phyloP scores from a whole-genome alignment of 2,113 vertebrate genomes.

The Grammomys dolichurus region DNA sequence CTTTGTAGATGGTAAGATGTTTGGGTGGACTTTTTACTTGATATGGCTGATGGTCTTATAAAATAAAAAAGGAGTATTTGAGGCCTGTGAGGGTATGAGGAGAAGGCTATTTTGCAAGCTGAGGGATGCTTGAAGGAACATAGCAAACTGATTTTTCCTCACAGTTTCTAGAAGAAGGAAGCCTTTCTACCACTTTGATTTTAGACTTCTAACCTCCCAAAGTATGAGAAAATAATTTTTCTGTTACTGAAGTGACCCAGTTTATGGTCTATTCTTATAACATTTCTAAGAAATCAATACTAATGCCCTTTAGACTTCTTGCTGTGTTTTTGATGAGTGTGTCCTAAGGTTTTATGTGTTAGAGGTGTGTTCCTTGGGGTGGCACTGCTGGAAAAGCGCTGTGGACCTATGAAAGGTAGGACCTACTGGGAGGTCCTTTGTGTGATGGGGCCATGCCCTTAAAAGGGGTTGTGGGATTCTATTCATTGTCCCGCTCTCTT shows the following conservation, averaged over 20 bases:
- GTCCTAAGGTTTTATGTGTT: not conserved
- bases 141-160: not conserved
- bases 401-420: not conserved
- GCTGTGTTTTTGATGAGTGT: not conserved
- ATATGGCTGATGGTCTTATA: not conserved
- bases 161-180: not conserved
- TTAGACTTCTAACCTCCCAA: not conserved
- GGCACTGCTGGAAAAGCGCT: not conserved
- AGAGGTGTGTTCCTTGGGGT: not conserved
- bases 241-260: not conserved
- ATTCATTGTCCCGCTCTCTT: not conserved
- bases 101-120: not conserved
- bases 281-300: not conserved
- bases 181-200: not conserved
- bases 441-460: not conserved
- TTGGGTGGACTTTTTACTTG: not conserved
- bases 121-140: not conserved
- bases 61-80: not conserved
- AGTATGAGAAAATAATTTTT: not conserved
- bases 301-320: not conserved
- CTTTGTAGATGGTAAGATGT: not conserved
- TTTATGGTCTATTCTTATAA: slow-evolving; percentile 32
- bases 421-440: not conserved
- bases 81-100: not conserved
- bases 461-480: not conserved